These are phyloP conservation scores for Cyanocitta stelleri DNA, from an alignment of 2,113 vertebrate species.

Conservation along the genomic window DNA sequence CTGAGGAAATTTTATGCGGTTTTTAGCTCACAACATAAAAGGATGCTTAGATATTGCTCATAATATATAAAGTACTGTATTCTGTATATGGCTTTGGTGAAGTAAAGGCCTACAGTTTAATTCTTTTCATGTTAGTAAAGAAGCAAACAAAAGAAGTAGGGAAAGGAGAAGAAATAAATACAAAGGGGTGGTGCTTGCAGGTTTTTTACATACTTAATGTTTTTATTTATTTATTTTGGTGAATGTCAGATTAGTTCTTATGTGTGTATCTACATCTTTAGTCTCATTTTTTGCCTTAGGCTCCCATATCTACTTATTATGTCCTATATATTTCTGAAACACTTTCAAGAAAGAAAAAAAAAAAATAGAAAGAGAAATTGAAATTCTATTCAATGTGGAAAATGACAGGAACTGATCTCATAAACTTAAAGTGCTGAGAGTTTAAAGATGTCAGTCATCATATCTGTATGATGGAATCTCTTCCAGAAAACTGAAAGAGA, in stretches of 20 bases:
- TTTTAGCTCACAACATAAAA: background rate
- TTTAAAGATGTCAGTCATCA: background rate
- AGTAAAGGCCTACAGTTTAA: background rate
- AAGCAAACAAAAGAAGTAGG: background rate
- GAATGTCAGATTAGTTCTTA: background rate
- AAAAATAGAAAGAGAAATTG: background rate
- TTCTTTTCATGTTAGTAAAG: background rate
- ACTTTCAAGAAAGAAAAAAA: background rate
- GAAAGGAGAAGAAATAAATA: background rate
- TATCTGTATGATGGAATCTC: background rate
- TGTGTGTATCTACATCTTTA: background rate
- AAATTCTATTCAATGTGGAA: background rate
- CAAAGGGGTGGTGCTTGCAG: rapidly evolving
- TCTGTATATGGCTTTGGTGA: background rate
- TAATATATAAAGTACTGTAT: background rate
- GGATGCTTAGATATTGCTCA: background rate
- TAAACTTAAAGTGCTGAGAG: background rate
- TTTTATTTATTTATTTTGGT: background rate
- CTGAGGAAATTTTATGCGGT: background rate
- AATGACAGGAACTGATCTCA: background rate
- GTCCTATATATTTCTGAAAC: background rate
- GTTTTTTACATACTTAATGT: background rate
- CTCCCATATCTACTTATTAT: background rate
- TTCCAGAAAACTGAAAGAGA: background rate
- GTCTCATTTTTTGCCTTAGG: background rate